Evolutionary conservation across 2,797 vertebrate genomes (phyloP).

Genomic region (Takifugu ocellatus): DNA sequence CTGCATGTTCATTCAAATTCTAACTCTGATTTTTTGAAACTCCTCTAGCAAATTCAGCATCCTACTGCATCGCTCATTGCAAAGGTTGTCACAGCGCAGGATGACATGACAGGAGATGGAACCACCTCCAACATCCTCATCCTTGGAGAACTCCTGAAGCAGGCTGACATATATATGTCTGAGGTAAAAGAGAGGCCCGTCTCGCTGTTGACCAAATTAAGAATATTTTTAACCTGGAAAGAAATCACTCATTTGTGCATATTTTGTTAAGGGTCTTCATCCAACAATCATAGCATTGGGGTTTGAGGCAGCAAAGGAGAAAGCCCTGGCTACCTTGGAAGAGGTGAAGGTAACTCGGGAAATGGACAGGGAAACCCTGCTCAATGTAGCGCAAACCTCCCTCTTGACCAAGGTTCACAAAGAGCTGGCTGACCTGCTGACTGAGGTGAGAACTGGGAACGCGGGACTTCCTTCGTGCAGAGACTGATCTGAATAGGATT

Average conservation of each 20-base stretch:
- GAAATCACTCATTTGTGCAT: background rate
- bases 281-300: conserved; percentile 94
- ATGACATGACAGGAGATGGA: conserved; percentile 98
- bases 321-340: conserved; percentile 87
- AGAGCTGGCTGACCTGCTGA: conserved; percentile 91
- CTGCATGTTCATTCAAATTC: background rate
- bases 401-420: conserved; percentile 92
- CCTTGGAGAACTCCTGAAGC: conserved; percentile 94
- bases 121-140: conserved; percentile 97
- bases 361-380: conserved; percentile 89
- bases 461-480: background rate
- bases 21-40: background rate
- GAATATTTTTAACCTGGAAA: background rate
- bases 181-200: conserved; percentile 75
- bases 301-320: conserved; percentile 93
- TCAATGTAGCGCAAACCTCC: conserved; percentile 90
- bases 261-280: conserved; percentile 84
- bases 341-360: conserved; percentile 84
- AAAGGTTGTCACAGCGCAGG: conserved; percentile 96
- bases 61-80: conserved; percentile 96
- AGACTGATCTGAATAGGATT: background rate
- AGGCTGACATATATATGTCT: conserved; percentile 94
- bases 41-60: conserved; percentile 94
- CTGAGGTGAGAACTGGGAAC: conserved; percentile 82
- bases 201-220: background rate